phyloP scores from a whole-genome alignment of 2,888 invertebrate species.

The Ctenicera cuprea region DNA sequence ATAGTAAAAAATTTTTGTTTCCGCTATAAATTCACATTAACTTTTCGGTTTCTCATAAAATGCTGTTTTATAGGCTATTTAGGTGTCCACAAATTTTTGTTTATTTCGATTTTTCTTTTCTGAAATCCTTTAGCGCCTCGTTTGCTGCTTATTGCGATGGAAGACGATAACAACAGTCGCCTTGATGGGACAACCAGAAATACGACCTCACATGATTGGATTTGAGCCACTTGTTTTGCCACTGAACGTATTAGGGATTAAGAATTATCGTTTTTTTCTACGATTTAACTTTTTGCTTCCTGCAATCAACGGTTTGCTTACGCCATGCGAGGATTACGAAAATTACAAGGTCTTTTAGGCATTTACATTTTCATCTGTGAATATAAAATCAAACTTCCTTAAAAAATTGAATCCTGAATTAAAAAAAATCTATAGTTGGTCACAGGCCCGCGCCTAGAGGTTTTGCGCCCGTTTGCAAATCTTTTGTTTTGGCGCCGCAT shows the following conservation, averaged over 20 bases:
- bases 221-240: constrained; percentile 3
- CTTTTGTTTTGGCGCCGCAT: too few species aligned
- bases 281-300: too few species aligned
- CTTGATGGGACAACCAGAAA: constrained; percentile 23
- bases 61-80: too few species aligned
- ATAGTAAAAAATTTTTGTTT: too few species aligned
- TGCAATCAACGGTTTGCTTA: background rate
- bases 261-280: background rate
- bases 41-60: too few species aligned
- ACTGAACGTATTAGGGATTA: constrained; percentile 15
- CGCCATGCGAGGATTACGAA: background rate
- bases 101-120: background rate
- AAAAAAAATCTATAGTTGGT: too few species aligned
- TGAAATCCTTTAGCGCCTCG: constrained; percentile 16
- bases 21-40: too few species aligned
- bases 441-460: too few species aligned
- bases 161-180: constrained; percentile 19
- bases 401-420: background rate
- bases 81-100: too few species aligned
- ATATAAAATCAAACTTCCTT: too few species aligned
- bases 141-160: constrained; percentile 34
- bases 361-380: background rate
- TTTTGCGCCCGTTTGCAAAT: too few species aligned
- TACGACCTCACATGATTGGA: constrained; percentile 27
- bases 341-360: background rate